A percentile compares a stretch with the other conserved stretches of the same genome.
These are phyloP conservation scores for Drosophila azteca DNA, from an alignment of 1,140 invertebrate species.

Conservation along the genomic window DNA sequence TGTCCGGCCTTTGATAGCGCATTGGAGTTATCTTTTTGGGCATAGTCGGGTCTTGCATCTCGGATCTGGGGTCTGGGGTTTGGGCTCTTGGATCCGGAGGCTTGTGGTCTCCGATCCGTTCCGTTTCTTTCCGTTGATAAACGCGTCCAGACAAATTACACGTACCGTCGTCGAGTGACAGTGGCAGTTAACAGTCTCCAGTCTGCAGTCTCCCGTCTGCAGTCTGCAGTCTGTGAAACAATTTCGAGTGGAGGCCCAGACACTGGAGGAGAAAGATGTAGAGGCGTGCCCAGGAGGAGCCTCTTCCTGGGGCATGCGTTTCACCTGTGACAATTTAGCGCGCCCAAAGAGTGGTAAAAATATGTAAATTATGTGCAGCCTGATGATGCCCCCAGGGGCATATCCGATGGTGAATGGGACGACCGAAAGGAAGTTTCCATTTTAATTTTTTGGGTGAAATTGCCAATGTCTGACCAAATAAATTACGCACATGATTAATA, in stretches of 20 bases:
- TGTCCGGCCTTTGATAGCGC: slow-evolving; percentile 57
- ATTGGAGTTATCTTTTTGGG: slow-evolving; percentile 47
- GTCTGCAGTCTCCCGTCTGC: no score
- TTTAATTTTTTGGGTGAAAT: slow-evolving; percentile 65
- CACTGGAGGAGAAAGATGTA: slow-evolving; percentile 25
- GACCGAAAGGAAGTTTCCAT: slow-evolving; percentile 65
- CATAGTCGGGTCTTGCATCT: not conserved
- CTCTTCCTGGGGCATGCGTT: slow-evolving; percentile 48
- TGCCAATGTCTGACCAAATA: slow-evolving; percentile 75
- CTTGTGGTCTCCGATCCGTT: slow-evolving; percentile 3
- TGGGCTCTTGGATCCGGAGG: not conserved
- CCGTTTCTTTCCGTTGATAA: slow-evolving; percentile 29
- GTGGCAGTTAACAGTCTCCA: slow-evolving; percentile 40
- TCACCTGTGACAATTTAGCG: slow-evolving; percentile 78
- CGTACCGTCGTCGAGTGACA: slow-evolving; percentile 34
- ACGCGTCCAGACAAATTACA: slow-evolving; percentile 61
- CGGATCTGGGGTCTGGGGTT: slow-evolving; percentile 1
- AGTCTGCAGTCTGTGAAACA: no score
- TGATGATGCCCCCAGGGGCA: slow-evolving; percentile 47
- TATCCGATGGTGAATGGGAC: not conserved
- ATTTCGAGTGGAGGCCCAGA: no score
- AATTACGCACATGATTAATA: slow-evolving; percentile 82
- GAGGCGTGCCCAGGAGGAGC: slow-evolving; percentile 4
- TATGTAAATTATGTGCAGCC: slow-evolving; percentile 65
- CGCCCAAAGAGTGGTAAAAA: slow-evolving; percentile 59